phyloP scores from a whole-genome alignment of 1,140 invertebrate genomes.

The Goniozus legneri region DNA sequence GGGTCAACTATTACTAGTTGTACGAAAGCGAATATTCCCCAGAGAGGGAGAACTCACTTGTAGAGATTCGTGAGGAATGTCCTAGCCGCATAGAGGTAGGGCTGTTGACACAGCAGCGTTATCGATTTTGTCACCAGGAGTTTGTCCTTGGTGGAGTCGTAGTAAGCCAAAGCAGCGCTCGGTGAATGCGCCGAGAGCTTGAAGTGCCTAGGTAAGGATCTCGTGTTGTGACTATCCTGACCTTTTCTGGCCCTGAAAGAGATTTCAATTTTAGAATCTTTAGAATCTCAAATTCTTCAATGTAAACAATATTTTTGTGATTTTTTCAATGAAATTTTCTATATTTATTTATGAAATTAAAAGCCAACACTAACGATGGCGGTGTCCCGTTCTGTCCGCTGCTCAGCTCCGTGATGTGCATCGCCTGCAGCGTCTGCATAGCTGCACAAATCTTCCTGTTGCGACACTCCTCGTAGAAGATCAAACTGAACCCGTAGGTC shows the following conservation, averaged over 20 bases:
- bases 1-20: neutral
- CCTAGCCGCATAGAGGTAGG: conserved; percentile 82
- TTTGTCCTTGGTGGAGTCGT: conserved; percentile 90
- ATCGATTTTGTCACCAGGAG: conserved; percentile 95
- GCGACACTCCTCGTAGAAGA: conserved; percentile 93
- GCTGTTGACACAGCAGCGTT: conserved; percentile 83
- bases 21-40: neutral
- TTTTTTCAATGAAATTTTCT: neutral
- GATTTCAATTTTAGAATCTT: no score
- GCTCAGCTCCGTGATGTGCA: conserved; percentile 87
- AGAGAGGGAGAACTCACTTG: conserved; percentile 57
- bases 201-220: conserved; percentile 83
- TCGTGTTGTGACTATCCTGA: conserved; percentile 61
- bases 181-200: conserved; percentile 76
- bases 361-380: conserved; percentile 34
- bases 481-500: conserved; percentile 88
- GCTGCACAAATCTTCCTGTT: conserved; percentile 89
- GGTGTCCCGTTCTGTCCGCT: conserved; percentile 66
- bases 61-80: conserved; percentile 85
- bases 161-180: conserved; percentile 76
- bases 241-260: conserved; percentile 59
- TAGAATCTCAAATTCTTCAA: neutral
- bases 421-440: conserved; percentile 91
- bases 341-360: neutral
- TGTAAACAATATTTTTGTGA: conserved; percentile 1